Percentiles rank a stretch among this genome's conserved stretches.
phyloP scores from a whole-genome alignment of 1,140 invertebrate species.

The Trissolcus basalis region DNA sequence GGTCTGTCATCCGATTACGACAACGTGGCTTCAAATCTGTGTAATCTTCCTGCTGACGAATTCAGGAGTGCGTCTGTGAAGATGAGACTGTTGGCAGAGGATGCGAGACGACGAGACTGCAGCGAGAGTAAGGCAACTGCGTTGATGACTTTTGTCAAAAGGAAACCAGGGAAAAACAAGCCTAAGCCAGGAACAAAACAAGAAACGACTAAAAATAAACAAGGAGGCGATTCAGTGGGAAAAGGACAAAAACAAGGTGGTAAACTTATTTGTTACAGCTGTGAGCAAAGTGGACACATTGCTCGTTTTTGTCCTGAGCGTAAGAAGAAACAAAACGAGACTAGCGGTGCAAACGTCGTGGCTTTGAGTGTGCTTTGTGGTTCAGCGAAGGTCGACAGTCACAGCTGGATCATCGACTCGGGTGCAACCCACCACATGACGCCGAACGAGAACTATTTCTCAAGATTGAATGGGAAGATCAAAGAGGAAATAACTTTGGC shows the following conservation, averaged over 20 bases:
- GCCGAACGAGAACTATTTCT: constrained; percentile 17
- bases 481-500: constrained; percentile 6
- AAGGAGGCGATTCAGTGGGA: not conserved
- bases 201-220: constrained; percentile 2
- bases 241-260: not conserved
- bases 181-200: not conserved
- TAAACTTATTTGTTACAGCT: constrained; percentile 2
- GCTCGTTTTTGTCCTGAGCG: not conserved
- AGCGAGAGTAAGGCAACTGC: constrained; percentile 1
- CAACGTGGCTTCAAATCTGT: constrained; percentile 10
- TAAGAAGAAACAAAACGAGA: not conserved
- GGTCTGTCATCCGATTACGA: constrained; percentile 23
- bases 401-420: constrained; percentile 12
- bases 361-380: constrained; percentile 12
- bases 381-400: not conserved
- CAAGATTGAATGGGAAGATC: not conserved
- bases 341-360: not conserved
- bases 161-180: not conserved
- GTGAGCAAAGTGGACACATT: not conserved
- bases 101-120: constrained; percentile 9
- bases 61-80: constrained; percentile 23
- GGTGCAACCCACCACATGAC: constrained; percentile 23
- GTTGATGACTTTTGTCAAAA: not conserved
- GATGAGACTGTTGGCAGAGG: too few species aligned
- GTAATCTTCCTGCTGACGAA: constrained; percentile 17